These are phyloP conservation scores for Stegana nigrithorax DNA, from an alignment of 2,888 invertebrate species.

Conservation along the genomic window DNA sequence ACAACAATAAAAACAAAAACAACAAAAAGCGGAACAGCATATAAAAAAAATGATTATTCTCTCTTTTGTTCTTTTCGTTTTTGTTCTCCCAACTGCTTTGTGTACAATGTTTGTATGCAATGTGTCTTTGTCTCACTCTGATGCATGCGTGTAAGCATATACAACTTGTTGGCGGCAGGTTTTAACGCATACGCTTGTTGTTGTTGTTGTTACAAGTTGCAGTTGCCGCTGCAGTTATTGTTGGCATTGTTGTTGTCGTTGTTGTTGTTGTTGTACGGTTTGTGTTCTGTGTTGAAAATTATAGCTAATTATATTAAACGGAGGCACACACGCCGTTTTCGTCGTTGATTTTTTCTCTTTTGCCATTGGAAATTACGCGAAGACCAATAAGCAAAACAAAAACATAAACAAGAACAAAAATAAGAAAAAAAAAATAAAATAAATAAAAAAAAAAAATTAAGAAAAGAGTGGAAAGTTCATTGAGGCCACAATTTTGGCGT, in stretches of 20 bases:
- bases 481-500: too few relatives aligned
- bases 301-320: conserved; percentile 68
- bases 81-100: neutral
- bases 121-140: too few relatives aligned
- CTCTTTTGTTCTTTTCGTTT: conserved; percentile 26
- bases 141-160: too few relatives aligned
- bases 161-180: neutral
- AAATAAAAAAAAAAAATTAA: too few relatives aligned
- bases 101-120: neutral
- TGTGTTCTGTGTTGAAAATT: conserved; percentile 63
- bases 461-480: too few relatives aligned
- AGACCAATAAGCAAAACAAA: too few relatives aligned
- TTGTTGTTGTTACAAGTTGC: neutral
- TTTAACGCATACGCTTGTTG: neutral
- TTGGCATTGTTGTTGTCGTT: conserved; percentile 14
- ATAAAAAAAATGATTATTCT: conserved; percentile 59
- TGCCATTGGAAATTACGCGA: neutral
- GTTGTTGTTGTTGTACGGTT: conserved; percentile 24
- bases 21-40: conserved; percentile 22
- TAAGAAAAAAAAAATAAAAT: neutral
- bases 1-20: neutral
- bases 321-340: conserved; percentile 45
- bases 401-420: neutral
- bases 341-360: neutral
- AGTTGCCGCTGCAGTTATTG: conserved; percentile 19